Percentiles rank a stretch among this genome's conserved stretches.
These are phyloP conservation scores for Spodoptera exigua DNA, from an alignment of 2,888 invertebrate genomes.

Conservation along the genomic window DNA sequence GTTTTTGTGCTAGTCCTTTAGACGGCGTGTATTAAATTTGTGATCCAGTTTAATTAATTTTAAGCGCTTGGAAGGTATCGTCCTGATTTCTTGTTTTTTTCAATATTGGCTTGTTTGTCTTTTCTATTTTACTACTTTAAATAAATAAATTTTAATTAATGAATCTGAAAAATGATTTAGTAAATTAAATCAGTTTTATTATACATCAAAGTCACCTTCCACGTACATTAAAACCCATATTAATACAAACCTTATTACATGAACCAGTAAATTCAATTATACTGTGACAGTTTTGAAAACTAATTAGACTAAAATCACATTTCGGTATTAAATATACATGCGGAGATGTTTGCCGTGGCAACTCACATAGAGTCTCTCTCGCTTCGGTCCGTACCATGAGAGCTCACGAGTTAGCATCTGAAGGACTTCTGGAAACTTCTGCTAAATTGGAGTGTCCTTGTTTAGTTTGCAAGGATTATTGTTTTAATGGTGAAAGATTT, in stretches of 20 bases:
- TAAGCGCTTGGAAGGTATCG: too few relatives aligned
- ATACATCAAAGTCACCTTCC: too few relatives aligned
- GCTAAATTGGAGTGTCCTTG: conserved; percentile 23
- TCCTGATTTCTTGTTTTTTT: too few relatives aligned
- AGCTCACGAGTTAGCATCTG: not conserved
- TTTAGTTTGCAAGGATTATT: not conserved
- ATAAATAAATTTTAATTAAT: too few relatives aligned
- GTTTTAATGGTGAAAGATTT: too few relatives aligned
- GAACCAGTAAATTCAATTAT: too few relatives aligned
- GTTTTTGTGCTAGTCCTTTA: not conserved
- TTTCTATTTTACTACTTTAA: too few relatives aligned
- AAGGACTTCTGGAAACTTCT: conserved; percentile 27
- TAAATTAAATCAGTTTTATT: too few relatives aligned
- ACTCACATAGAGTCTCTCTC: conserved; percentile 6
- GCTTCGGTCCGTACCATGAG: conserved; percentile 1
- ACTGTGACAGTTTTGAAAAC: not conserved
- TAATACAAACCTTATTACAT: too few relatives aligned
- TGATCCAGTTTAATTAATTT: not conserved
- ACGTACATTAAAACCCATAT: too few relatives aligned
- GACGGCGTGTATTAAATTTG: not conserved
- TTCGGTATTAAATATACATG: conserved; percentile 22
- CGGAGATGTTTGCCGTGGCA: conserved; percentile 25
- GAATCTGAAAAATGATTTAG: too few relatives aligned
- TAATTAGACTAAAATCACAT: conserved; percentile 31
- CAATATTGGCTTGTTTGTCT: too few relatives aligned